These are phyloP conservation scores for Premnoplex brunnescens DNA, from an alignment of 2,797 vertebrate species.

Conservation along the genomic window DNA sequence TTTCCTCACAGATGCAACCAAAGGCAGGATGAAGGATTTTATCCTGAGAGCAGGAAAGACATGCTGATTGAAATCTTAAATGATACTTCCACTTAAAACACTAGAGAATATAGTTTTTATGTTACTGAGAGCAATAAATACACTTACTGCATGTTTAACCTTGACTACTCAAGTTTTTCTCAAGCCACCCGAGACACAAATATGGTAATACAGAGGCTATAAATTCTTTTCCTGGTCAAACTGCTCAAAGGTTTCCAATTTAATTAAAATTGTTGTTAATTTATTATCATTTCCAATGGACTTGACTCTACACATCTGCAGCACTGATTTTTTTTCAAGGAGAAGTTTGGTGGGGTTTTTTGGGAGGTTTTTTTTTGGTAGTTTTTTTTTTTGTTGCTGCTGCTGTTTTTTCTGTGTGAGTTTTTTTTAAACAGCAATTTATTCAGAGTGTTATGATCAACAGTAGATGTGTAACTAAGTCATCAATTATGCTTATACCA, in stretches of 20 bases:
- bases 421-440: neutral
- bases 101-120: neutral
- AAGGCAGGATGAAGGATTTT: neutral
- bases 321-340: neutral
- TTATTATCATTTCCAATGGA: neutral
- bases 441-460: neutral
- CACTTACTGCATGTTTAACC: neutral
- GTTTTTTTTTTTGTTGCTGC: neutral
- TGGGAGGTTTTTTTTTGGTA: neutral
- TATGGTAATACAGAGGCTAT: neutral
- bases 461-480: neutral
- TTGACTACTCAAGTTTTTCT: neutral
- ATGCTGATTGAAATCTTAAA: neutral
- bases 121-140: neutral
- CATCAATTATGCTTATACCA: neutral
- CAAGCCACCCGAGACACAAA: neutral
- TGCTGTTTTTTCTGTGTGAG: accelerated
- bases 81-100: neutral
- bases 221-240: neutral
- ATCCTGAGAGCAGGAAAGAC: neutral
- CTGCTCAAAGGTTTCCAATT: neutral
- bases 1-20: neutral
- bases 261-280: neutral
- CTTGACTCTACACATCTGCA: neutral
- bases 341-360: neutral